phyloP scores from a whole-genome alignment of 2,113 vertebrate genomes.

The Nerophis lumbriciformis region DNA sequence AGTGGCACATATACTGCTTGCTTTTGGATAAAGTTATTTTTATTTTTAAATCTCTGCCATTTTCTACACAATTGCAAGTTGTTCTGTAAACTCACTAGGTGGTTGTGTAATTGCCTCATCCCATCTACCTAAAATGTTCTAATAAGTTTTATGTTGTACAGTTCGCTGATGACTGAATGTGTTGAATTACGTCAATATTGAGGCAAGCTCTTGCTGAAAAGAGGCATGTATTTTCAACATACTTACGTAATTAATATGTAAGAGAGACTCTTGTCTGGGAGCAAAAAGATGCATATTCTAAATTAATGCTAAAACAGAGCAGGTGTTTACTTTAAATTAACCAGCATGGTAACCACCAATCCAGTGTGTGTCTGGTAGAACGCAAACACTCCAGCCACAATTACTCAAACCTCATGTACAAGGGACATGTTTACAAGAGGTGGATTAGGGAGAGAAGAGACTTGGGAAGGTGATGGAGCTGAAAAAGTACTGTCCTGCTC shows the following conservation, averaged over 20 bases:
- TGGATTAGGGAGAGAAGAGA: constrained; percentile 31
- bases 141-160: too few species aligned
- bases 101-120: too few species aligned
- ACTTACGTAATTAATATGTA: too few species aligned
- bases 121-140: too few species aligned
- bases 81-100: too few species aligned
- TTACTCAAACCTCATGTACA: not conserved
- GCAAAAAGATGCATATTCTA: constrained; percentile 25
- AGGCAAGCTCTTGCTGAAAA: too few species aligned
- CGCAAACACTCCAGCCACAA: constrained; percentile 6
- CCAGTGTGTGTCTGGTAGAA: constrained; percentile 7
- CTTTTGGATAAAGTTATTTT: too few species aligned
- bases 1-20: too few species aligned
- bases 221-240: too few species aligned
- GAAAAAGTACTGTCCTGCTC: constrained; percentile 39
- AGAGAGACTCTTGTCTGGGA: constrained; percentile 11
- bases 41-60: too few species aligned
- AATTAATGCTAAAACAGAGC: constrained; percentile 1
- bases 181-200: too few species aligned
- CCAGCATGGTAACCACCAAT: constrained; percentile 24
- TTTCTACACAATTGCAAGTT: too few species aligned
- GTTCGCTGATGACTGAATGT: not conserved
- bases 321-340: constrained; percentile 38
- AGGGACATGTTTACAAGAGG: constrained; percentile 33
- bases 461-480: constrained; percentile 42